phyloP scores from a whole-genome alignment of 2,113 vertebrate genomes.

The Siniperca knerii region DNA sequence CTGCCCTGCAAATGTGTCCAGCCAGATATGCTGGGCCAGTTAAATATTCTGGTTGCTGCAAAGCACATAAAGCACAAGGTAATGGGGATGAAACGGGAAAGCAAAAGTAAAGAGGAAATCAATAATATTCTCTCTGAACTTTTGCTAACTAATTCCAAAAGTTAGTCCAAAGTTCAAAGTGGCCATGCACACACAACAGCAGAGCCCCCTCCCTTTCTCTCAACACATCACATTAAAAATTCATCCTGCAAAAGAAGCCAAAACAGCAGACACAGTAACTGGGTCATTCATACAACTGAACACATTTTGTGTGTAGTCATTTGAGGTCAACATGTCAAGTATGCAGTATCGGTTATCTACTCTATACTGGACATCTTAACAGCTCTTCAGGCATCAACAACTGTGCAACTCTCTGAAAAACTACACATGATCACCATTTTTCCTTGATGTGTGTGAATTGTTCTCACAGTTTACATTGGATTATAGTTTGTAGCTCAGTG shows the following conservation, averaged over 20 bases:
- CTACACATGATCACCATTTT: background rate
- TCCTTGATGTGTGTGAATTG: background rate
- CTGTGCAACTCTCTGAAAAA: no score
- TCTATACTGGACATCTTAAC: background rate
- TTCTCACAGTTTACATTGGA: background rate
- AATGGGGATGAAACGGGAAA: background rate
- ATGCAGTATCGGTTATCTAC: background rate
- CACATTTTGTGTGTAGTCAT: background rate
- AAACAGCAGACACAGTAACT: background rate
- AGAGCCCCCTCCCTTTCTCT: background rate
- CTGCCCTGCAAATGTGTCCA: slow-evolving; percentile 2
- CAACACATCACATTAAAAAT: slow-evolving; percentile 23
- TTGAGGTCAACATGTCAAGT: background rate
- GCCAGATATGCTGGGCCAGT: background rate
- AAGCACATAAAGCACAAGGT: background rate
- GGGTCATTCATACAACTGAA: background rate
- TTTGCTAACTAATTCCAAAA: slow-evolving; percentile 43
- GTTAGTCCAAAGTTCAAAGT: slow-evolving; percentile 24
- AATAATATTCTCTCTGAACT: slow-evolving; percentile 16
- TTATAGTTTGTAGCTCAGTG: background rate
- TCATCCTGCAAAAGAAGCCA: background rate
- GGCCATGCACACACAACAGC: background rate
- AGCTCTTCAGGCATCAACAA: background rate
- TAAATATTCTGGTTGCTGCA: slow-evolving; percentile 9
- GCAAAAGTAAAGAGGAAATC: slow-evolving; percentile 43